Evolutionary conservation across 2,888 invertebrate genomes (phyloP).

Genomic region (Cryptus armator): DNA sequence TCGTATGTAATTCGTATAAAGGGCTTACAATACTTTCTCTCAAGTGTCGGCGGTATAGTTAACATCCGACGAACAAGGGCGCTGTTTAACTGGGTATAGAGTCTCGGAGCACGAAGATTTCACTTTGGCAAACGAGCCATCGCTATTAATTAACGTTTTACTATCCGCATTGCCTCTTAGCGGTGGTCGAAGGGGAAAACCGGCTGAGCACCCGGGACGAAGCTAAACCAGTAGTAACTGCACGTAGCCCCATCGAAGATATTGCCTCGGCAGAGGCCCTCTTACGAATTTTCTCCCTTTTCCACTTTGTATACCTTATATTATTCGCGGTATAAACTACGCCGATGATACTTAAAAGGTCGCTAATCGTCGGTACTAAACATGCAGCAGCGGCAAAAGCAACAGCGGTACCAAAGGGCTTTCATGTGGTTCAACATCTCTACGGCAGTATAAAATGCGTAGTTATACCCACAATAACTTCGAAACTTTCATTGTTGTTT

Average conservation of each 20-base stretch:
- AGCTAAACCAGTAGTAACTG: conserved; percentile 40
- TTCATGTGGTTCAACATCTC: conserved; percentile 2
- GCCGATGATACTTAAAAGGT: conserved; percentile 74
- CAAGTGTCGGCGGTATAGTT: background rate
- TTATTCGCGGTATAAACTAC: conserved; percentile 1
- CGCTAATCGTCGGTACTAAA: conserved; percentile 82
- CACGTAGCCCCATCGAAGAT: conserved; percentile 58
- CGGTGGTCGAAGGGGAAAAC: conserved; percentile 46
- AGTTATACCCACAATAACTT: conserved; percentile 16
- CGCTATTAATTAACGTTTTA: conserved; percentile 83
- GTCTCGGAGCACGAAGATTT: conserved; percentile 24
- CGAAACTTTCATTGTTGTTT: background rate
- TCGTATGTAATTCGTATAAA: too few species aligned
- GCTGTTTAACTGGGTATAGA: conserved; percentile 22
- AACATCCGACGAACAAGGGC: conserved; percentile 10
- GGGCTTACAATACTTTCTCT: background rate
- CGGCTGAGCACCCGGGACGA: conserved; percentile 34
- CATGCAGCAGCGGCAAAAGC: background rate
- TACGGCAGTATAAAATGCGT: background rate
- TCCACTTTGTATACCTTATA: conserved; percentile 59
- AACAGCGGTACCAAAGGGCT: background rate
- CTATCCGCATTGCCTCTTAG: conserved; percentile 76
- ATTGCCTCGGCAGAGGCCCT: conserved; percentile 60
- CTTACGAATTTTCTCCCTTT: conserved; percentile 69
- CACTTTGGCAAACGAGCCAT: conserved; percentile 73